Evolutionary conservation across 1,140 invertebrate genomes (phyloP).

Genomic region (Trichonephila clavipes): DNA sequence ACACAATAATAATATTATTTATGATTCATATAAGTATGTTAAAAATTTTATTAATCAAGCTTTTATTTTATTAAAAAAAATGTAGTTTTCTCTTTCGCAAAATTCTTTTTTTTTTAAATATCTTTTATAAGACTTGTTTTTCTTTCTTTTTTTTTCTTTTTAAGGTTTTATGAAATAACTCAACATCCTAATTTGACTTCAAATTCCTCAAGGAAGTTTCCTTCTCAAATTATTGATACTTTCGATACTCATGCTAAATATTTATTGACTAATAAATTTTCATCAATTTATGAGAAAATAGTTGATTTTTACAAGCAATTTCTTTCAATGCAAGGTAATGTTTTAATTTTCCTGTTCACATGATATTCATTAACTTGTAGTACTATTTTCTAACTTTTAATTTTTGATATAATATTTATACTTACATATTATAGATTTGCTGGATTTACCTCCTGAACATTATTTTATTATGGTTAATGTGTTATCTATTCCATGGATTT

Average conservation of each 20-base stretch:
- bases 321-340: slow-evolving; percentile 29
- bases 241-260: not conserved
- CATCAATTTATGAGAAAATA: slow-evolving; percentile 16
- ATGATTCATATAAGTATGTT: not conserved
- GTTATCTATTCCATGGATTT: slow-evolving; percentile 61
- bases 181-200: no score
- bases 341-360: not conserved
- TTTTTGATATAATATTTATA: not conserved
- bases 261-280: not conserved
- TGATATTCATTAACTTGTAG: not conserved
- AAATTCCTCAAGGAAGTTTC: not conserved
- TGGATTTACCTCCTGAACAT: slow-evolving; percentile 13
- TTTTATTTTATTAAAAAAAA: no score
- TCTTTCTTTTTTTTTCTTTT: slow-evolving; percentile 2
- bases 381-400: not conserved
- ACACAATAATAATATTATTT: not conserved
- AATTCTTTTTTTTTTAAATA: not conserved
- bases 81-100: not conserved
- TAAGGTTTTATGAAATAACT: not conserved
- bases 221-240: not conserved
- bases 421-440: slow-evolving; percentile 30
- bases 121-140: not conserved
- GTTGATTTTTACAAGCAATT: slow-evolving; percentile 11
- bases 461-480: slow-evolving; percentile 46
- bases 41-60: not conserved